Conservation (phyloP, 2,888 invertebrate genomes). For the Ormyrus thymus region DNA sequence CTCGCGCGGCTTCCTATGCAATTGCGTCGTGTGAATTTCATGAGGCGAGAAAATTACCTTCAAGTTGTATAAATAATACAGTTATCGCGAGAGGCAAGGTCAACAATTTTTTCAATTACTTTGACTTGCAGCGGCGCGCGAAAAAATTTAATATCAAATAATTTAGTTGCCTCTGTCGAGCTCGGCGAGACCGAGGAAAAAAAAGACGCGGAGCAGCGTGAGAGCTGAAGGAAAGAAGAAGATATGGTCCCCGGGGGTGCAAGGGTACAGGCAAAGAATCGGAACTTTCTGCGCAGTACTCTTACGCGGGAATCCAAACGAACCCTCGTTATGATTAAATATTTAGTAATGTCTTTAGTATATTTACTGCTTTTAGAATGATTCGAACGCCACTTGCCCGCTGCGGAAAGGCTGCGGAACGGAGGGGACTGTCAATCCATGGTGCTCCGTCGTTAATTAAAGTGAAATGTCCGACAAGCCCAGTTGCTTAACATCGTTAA, state of each 20-base stretch:
- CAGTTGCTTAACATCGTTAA: constrained; percentile 1
- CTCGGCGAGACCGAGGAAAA: too few species aligned
- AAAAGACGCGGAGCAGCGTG: too few species aligned
- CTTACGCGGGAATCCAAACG: not conserved
- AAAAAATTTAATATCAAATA: too few species aligned
- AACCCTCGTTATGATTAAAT: constrained; percentile 59
- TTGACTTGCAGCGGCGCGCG: too few species aligned
- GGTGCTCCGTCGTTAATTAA: constrained; percentile 31
- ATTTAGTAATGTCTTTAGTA: constrained; percentile 63
- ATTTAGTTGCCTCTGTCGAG: too few species aligned
- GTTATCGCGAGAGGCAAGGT: too few species aligned
- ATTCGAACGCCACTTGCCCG: constrained; percentile 7
- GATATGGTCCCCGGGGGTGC: not conserved
- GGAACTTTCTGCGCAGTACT: too few species aligned
- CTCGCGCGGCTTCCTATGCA: too few species aligned
- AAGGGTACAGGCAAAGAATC: not conserved
- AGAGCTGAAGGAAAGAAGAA: not conserved
- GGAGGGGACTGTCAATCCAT: constrained; percentile 14
- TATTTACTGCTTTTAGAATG: constrained; percentile 58
- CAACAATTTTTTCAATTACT: too few species aligned
- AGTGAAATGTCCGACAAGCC: constrained; percentile 3
- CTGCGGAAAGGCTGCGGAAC: not conserved
- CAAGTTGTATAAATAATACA: not conserved
- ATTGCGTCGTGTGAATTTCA: too few species aligned
- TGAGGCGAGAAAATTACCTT: not conserved